phyloP scores from a whole-genome alignment of 64 coral and sea anemone genomes.

The Stichodactyla helianthus region DNA sequence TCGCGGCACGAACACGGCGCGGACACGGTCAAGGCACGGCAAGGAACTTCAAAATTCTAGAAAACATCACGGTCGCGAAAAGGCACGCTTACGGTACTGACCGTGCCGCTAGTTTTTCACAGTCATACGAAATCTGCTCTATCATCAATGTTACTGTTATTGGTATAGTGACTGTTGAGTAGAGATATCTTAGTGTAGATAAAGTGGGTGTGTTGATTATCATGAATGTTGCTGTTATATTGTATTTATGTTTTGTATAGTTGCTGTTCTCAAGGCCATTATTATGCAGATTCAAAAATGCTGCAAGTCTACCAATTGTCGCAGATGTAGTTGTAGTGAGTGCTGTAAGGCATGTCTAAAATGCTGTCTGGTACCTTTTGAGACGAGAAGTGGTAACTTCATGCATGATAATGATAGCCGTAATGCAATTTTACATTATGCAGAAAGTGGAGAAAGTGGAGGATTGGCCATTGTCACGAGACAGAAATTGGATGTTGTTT shows the following conservation, averaged over 20 bases:
- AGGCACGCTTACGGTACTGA: no score
- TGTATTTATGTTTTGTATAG: not conserved
- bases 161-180: not conserved
- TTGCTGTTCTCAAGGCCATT: not conserved
- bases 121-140: no score
- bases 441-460: not conserved
- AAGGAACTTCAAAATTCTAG: no score
- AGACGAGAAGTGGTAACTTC: not conserved
- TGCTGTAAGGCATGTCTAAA: not conserved
- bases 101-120: no score
- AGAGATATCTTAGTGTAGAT: not conserved
- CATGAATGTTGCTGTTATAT: not conserved
- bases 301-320: not conserved
- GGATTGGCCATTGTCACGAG: no score
- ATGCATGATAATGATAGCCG: not conserved
- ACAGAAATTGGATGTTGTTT: no score
- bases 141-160: conserved; percentile 23
- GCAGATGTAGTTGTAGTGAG: not conserved
- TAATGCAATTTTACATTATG: not conserved
- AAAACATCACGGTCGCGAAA: no score
- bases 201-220: not conserved
- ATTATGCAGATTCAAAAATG: not conserved
- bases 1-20: no score
- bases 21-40: no score
- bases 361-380: not conserved